Evolutionary conservation across 1,140 invertebrate species (phyloP).

Genomic region (Delia radicum): DNA sequence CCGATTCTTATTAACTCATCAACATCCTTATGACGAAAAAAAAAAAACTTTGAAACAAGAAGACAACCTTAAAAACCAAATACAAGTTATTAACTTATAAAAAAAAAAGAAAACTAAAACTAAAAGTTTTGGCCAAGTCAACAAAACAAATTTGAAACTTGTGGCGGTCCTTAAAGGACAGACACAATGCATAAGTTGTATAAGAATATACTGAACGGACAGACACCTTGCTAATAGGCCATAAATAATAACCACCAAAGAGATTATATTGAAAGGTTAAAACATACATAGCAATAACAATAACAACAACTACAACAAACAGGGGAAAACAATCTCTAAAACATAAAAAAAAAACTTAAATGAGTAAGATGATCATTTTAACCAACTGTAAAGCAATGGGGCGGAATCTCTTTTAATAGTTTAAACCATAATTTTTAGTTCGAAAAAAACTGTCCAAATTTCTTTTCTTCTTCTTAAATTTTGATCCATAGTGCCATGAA

Average conservation of each 20-base stretch:
- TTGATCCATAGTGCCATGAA: background rate
- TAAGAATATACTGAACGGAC: background rate
- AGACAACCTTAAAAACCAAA: background rate
- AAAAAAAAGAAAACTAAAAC: background rate
- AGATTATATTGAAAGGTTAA: slow-evolving; percentile 44
- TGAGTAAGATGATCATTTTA: background rate
- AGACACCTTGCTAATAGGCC: slow-evolving; percentile 52
- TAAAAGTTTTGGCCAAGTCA: background rate
- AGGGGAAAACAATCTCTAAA: background rate
- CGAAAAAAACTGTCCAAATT: too few relatives aligned
- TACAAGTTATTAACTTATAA: background rate
- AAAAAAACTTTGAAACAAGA: background rate
- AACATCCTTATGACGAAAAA: slow-evolving; percentile 29
- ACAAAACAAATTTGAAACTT: background rate
- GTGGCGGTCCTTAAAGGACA: slow-evolving; percentile 1
- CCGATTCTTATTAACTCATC: slow-evolving; percentile 56
- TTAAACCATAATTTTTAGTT: background rate
- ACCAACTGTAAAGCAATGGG: background rate
- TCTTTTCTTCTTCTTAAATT: too few relatives aligned
- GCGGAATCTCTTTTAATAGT: background rate
- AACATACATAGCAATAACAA: background rate
- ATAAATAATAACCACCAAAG: slow-evolving; percentile 55
- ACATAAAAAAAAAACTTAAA: background rate
- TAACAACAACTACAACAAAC: background rate
- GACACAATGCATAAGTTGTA: background rate